A percentile compares a stretch with the other conserved stretches of the same genome.
phyloP scores from a whole-genome alignment of 2,797 vertebrate species.

The Distichodus sexfasciatus region DNA sequence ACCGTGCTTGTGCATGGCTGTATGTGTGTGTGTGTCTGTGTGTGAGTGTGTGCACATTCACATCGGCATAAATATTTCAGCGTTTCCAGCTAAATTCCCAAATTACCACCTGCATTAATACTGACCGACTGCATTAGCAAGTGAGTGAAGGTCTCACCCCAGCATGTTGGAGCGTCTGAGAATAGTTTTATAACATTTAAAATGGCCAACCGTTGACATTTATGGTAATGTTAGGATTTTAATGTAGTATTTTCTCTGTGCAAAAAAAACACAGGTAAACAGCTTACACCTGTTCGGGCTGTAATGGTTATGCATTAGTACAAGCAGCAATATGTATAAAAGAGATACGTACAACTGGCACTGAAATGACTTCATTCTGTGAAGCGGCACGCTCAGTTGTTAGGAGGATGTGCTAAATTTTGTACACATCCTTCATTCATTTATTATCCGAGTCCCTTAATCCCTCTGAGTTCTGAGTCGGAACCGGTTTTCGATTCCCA shows the following conservation, averaged over 20 bases:
- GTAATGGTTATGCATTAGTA: neutral
- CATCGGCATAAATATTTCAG: slow-evolving; percentile 52
- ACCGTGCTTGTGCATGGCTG: neutral
- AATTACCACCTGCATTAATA: slow-evolving; percentile 51
- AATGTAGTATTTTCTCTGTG: too few relatives aligned
- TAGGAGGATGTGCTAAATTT: neutral
- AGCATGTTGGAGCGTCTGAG: neutral
- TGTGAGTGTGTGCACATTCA: slow-evolving; percentile 46
- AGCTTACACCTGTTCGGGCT: too few relatives aligned
- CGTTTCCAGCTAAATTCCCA: slow-evolving; percentile 54
- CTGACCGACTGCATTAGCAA: neutral
- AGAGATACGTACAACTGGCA: neutral
- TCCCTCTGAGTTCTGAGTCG: too few relatives aligned
- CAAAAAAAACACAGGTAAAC: too few relatives aligned
- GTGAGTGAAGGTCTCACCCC: slow-evolving; percentile 13
- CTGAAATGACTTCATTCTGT: neutral
- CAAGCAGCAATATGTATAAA: neutral
- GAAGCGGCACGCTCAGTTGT: neutral
- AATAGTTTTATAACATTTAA: neutral
- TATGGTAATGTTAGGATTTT: too few relatives aligned
- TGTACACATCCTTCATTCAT: too few relatives aligned
- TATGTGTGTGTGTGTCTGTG: neutral
- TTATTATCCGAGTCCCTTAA: too few relatives aligned
- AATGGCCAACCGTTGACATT: neutral
- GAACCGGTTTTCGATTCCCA: too few relatives aligned